Evolutionary conservation across 2,888 invertebrate species (phyloP).

Genomic region (Erynnis tages): DNA sequence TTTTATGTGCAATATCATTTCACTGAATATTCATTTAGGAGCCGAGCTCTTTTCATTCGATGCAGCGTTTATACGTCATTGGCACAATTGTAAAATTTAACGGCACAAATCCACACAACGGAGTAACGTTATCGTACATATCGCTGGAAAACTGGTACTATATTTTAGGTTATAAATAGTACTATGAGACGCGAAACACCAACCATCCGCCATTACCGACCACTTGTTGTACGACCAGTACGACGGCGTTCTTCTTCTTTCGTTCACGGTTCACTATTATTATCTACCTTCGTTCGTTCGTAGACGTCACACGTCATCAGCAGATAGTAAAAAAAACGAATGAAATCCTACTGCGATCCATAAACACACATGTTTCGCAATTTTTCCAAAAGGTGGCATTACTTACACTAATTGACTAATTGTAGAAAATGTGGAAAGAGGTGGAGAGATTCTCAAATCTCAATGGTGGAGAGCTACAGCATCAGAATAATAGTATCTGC

Average conservation of each 20-base stretch:
- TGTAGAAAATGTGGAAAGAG: no score
- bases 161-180: constrained; percentile 83
- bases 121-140: constrained; percentile 80
- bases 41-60: constrained; percentile 69
- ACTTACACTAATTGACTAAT: no score
- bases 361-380: constrained; percentile 34
- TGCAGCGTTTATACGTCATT: constrained; percentile 73
- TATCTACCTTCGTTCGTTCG: constrained; percentile 47
- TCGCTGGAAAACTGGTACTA: constrained; percentile 81
- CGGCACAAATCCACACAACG: constrained; percentile 77
- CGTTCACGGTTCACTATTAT: constrained; percentile 22
- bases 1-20: constrained; percentile 80
- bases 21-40: constrained; percentile 73
- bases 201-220: constrained; percentile 80
- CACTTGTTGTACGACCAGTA: constrained; percentile 71
- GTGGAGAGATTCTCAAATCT: no score
- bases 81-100: constrained; percentile 74
- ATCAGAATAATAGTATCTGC: no score
- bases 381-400: constrained; percentile 53
- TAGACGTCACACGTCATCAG: constrained; percentile 78
- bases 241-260: constrained; percentile 49
- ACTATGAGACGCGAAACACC: constrained; percentile 80
- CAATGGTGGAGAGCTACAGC: no score
- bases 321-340: constrained; percentile 52
- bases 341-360: constrained; percentile 34